Evolutionary conservation across 2,113 vertebrate species (phyloP).

Genomic region (Butorides virescens): DNA sequence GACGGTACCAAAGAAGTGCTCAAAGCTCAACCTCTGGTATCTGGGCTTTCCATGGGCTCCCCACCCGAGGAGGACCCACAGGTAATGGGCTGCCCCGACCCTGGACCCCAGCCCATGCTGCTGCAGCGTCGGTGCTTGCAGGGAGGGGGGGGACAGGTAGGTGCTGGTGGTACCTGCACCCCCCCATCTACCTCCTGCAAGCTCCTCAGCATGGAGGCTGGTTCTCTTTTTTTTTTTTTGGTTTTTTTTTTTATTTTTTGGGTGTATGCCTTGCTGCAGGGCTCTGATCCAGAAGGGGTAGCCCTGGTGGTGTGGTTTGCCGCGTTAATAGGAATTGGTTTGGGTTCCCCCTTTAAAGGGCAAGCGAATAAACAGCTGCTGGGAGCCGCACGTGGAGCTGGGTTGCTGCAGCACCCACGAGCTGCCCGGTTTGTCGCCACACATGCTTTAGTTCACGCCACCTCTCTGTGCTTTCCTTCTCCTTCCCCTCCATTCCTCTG

Average conservation of each 20-base stretch:
- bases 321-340: no score
- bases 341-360: neutral
- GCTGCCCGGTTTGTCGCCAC: slow-evolving; percentile 27
- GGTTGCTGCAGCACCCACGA: neutral
- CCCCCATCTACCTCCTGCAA: neutral
- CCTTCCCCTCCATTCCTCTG: neutral
- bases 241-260: neutral
- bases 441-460: neutral
- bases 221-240: neutral
- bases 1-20: neutral
- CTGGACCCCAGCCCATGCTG: neutral
- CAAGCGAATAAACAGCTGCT: neutral
- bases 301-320: neutral
- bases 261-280: neutral
- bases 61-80: neutral
- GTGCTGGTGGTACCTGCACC: fast-evolving
- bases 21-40: neutral
- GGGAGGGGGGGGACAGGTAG: neutral
- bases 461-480: neutral
- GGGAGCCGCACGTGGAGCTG: neutral
- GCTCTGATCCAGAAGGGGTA: neutral
- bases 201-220: neutral
- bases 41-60: neutral
- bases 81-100: no score
- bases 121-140: neutral